Evolutionary conservation across 2,797 vertebrate species (phyloP), one percentile per base, ranked within the genome.

Genomic region (Galago senegalensis): DNA sequence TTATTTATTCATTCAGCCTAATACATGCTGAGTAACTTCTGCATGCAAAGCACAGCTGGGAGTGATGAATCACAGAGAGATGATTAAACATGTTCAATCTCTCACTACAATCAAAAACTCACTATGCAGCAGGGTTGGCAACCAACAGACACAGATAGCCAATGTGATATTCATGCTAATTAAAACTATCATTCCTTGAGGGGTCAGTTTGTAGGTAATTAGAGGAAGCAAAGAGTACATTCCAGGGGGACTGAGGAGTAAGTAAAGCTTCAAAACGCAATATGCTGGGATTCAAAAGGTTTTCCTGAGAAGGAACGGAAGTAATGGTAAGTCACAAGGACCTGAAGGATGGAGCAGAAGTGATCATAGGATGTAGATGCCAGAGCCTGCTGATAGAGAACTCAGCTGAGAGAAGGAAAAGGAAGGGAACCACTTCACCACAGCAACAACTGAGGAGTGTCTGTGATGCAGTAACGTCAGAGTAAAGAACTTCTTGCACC

Each of bases 1-100:
- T 95, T 34, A 10, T 79, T 56, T 53, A 84, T 82, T 65, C 21
- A 69, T 63, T 91, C 76, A 92, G 21, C 27, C 65, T 76, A 93
- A 86, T 83, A 40, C 3, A 61, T 23, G 20, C 3, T 37, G 11
- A 87, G 21, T 77, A 79, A 77, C 0, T 43, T 83, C 23, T 58
- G 23, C 37, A 6, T 49, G 11, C 29, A 90, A 85, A 82, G 14
- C 3, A 63, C 7, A 87, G 6, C 5, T 76, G 5, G 37, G 4
- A 25, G 18, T 56, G 29, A 75, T 43, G 25, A 77, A 70, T 73
- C 29, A 94, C 10, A n/a, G 29, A 76, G 4, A 85, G 18, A 58
- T 80, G 3, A 49, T 87, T 80, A 80, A 89, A 13, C 4, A 53
- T 25, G 5, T 53, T 93, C 4, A n/a, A 27, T 43, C 31, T 11